Percentiles rank a stretch among this genome's conserved stretches.
Conservation (phyloP, 2,113 vertebrate genomes). For the Thamnophis sirtalis region DNA sequence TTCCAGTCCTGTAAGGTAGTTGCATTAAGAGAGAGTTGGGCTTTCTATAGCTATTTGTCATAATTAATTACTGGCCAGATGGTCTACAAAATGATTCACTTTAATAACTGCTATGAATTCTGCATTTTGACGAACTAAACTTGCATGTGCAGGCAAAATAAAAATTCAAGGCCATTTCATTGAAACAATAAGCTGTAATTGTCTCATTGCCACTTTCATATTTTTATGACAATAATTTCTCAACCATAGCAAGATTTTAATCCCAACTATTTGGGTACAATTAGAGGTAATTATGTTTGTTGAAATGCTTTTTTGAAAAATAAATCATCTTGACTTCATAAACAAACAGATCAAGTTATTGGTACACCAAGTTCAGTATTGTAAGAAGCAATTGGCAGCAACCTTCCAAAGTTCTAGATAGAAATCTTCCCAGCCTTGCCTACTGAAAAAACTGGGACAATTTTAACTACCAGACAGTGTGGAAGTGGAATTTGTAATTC, state of each 20-base stretch:
- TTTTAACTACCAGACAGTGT: neutral
- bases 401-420: neutral
- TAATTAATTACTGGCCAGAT: conserved; percentile 6
- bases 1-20: neutral
- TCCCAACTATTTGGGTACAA: neutral
- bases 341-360: neutral
- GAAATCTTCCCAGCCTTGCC: neutral
- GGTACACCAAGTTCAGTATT: neutral
- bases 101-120: conserved; percentile 7
- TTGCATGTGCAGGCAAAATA: neutral
- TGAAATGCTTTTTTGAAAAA: neutral
- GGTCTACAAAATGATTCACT: neutral
- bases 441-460: neutral
- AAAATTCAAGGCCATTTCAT: conserved; percentile 8
- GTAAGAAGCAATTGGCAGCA: neutral
- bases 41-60: neutral
- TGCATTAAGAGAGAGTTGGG: neutral
- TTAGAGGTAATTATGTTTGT: neutral
- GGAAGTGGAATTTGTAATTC: neutral
- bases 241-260: neutral
- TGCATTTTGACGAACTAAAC: neutral
- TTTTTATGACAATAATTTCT: neutral
- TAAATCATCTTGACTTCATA: neutral
- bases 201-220: neutral
- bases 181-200: neutral